Evolutionary conservation across 2,888 invertebrate species (phyloP), one percentile per base, ranked within the genome.

Genomic region (Ashinkailepas kermadecensis): DNA sequence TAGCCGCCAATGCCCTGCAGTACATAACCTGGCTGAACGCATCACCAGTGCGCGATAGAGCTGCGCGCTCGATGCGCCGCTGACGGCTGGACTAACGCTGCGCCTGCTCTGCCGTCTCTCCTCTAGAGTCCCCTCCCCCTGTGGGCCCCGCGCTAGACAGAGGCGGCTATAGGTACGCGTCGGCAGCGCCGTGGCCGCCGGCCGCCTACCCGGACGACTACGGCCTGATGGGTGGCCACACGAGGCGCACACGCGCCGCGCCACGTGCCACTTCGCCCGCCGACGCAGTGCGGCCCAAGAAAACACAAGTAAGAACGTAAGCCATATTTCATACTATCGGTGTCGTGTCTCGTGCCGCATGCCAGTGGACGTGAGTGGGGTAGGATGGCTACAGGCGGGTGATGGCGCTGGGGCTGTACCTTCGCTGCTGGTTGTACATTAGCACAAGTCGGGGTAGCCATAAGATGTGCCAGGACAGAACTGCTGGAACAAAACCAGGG

Each of bases 261-360:
- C 70, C 23, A 39, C 54, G 54, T 1, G 21, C 74, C 54, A 56
- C 18, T 0, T 15, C 15, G 15, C 13, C 70, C 56, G 74, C 74
- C 56, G 74, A 74, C 54, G 54, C 56, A 3, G 74, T 12, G 6
- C 84, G 83, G 81, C 83, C 84, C 82, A 85, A 86, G 85, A 86
- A 86, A 86, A 84, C 86, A 84, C 86, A 86, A 86, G 86, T 87
- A 86, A 87, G 86, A 86, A 86, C 86, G 86, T 86, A 86, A 86
- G 86, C 86, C 85, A 83, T 84, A 82, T 84, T 85, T 84, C 84
- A 82, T 83, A 65, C 56, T 78, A 21, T 78, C 56, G 80, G 54
- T 80, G 64, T 80, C n/a, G 80, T 67, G 78, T 12, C 9, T 65
- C 54, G 67, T 67, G 67, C 54, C 64, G 64, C 80, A 58, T 67